Percentiles rank a stretch among this genome's conserved stretches.
Evolutionary conservation across 2,113 vertebrate species (phyloP).

Genomic region (Xiphophorus couchianus): DNA sequence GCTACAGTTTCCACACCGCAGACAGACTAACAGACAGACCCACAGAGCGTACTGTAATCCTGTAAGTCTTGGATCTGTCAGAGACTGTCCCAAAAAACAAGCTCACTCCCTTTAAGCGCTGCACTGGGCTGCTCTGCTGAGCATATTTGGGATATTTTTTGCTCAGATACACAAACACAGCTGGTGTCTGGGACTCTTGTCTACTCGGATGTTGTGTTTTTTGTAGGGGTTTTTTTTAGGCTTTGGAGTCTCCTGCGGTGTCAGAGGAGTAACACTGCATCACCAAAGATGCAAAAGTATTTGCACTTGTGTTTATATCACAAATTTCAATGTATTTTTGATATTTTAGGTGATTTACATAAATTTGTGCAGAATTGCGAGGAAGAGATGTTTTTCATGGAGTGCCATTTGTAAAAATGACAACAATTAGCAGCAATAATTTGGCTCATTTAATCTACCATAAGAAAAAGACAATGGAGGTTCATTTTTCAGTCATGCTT

Average conservation of each 20-base stretch:
- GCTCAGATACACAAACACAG: slow-evolving; percentile 37
- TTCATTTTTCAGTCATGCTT: too few species aligned
- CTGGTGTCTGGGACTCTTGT: slow-evolving; percentile 24
- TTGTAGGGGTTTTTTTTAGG: not conserved
- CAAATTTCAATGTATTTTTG: too few species aligned
- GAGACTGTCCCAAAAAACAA: not conserved
- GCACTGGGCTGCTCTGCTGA: not conserved
- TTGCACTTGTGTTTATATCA: not conserved
- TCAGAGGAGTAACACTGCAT: slow-evolving; percentile 27
- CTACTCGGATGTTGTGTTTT: slow-evolving; percentile 20
- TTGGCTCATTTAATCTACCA: too few species aligned
- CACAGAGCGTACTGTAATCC: slow-evolving; percentile 1
- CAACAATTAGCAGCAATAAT: too few species aligned
- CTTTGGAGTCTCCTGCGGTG: slow-evolving; percentile 2
- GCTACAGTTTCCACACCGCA: slow-evolving; percentile 11
- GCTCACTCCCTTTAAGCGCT: not conserved
- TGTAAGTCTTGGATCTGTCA: not conserved
- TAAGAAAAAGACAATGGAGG: too few species aligned
- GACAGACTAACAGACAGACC: slow-evolving; percentile 18
- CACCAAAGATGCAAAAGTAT: slow-evolving; percentile 9
- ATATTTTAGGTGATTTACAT: too few species aligned
- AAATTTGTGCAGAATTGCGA: too few species aligned
- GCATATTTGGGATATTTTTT: slow-evolving; percentile 40
- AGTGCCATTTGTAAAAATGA: too few species aligned
- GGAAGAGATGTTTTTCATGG: too few species aligned